phyloP scores from a whole-genome alignment of 2,888 invertebrate genomes.

The Panopea generosa region DNA sequence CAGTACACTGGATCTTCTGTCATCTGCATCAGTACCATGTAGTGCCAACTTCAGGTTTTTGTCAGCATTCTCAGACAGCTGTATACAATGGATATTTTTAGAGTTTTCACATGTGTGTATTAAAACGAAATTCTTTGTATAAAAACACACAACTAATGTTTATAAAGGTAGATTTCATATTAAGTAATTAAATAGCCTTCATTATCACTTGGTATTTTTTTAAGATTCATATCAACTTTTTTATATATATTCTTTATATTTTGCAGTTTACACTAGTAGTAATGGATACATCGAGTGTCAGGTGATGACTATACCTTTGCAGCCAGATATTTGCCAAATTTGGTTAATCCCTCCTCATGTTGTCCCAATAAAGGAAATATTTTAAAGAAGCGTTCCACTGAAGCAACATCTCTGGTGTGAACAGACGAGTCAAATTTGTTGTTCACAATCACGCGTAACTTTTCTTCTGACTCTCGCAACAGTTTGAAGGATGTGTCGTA shows the following conservation, averaged over 20 bases:
- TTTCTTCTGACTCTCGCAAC: constrained; percentile 91
- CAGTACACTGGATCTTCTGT: constrained; percentile 91
- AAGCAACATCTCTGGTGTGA: constrained; percentile 93
- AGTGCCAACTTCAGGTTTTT: constrained; percentile 90
- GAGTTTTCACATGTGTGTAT: too few species aligned
- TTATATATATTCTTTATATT: too few species aligned
- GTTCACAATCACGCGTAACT: constrained; percentile 90
- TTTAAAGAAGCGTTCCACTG: constrained; percentile 97
- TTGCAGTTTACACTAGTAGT: too few species aligned
- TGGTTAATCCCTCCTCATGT: constrained; percentile 94
- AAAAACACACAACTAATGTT: too few species aligned
- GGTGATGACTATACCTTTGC: too few species aligned
- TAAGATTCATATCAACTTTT: too few species aligned
- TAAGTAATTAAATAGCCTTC: too few species aligned
- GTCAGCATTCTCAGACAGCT: constrained; percentile 88
- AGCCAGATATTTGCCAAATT: constrained; percentile 95
- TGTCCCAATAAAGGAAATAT: constrained; percentile 97
- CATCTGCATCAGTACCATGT: constrained; percentile 85
- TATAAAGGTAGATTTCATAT: too few species aligned
- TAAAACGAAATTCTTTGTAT: too few species aligned
- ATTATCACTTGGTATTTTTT: too few species aligned
- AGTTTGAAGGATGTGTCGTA: constrained; percentile 90
- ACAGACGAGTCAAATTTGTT: constrained; percentile 94
- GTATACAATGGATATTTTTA: constrained; percentile 22
- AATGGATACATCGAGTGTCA: too few species aligned